phyloP scores from a whole-genome alignment of 2,113 vertebrate genomes.

The Eurystomus gularis region DNA sequence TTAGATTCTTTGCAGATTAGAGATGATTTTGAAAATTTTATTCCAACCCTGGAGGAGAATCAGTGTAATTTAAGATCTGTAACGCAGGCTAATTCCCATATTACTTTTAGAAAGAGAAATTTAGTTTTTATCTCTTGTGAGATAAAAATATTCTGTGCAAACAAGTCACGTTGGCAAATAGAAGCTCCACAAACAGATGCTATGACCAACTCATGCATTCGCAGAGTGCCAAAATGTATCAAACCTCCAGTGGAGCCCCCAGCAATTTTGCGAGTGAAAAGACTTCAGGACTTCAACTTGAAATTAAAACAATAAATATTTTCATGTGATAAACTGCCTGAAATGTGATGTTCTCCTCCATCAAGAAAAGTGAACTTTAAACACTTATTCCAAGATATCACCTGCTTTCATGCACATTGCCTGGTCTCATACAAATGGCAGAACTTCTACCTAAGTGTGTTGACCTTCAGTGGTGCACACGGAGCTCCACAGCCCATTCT shows the following conservation, averaged over 20 bases:
- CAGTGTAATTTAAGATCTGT: constrained; percentile 16
- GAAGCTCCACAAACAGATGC: background rate
- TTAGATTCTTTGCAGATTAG: constrained; percentile 50
- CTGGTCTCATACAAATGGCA: background rate
- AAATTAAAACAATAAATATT: background rate
- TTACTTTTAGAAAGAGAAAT: constrained; percentile 37
- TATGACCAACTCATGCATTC: background rate
- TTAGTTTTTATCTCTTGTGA: background rate
- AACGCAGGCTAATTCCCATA: constrained; percentile 29
- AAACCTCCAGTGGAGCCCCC: background rate
- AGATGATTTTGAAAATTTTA: constrained; percentile 34
- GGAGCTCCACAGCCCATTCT: background rate
- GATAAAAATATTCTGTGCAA: background rate
- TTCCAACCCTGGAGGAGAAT: constrained; percentile 35
- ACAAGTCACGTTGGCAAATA: background rate
- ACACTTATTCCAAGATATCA: background rate
- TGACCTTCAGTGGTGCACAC: background rate
- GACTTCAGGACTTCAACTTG: background rate
- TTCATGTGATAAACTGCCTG: background rate
- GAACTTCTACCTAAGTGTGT: rapidly evolving
- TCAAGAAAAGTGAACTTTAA: background rate
- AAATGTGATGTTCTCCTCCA: background rate
- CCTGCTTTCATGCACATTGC: background rate
- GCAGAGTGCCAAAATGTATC: background rate
- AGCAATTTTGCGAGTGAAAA: background rate